Base-by-base conservation (phyloP, 2,888 invertebrate genomes). In the Trichopria drosophilae region DNA sequence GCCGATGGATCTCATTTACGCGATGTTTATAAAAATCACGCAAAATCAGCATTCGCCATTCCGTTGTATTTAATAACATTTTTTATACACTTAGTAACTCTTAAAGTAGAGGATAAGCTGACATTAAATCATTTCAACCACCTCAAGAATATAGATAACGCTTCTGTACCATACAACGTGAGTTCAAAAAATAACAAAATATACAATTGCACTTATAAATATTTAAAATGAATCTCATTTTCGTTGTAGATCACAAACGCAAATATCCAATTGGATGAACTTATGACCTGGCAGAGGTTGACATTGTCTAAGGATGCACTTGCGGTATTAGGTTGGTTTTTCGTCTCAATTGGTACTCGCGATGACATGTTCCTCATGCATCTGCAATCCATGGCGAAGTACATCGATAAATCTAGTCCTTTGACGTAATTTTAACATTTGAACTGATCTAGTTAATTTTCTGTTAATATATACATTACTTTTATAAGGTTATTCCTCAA, bases 41-140 rank as follows among this genome's bases (percentile, higher is more conserved):
- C 62, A 3, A 67, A 57, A 56, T 64, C 71, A 1, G 55, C 65
- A n/a, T 15, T 70, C 19, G 64, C 69, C 0, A 57, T 73, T 50
- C 69, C 69, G 3, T 51, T 75, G n/a, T 75, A 74, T 31, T 28
- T 71, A n/a, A 49, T 55, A 12, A 62, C 67, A 5, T 69, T 73
- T 36, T 66, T 65, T 22, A 54, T 74, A 22, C 73, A 75, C 54
- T 69, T 71, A 53, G 53, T 61, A 2, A 62, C 61, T 7, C 50
- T 58, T 4, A 61, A 62, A 39, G 49, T 62, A 3, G 69, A 73
- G 45, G 64, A 71, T 37, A 68, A 66, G 43, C 42, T 73, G 10
- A 51, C 64, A 2, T 37, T 66, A 24, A 20, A 62, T 3, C 59
- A 63, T 53, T 70, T 71, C 52, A 55, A 59, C 15, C 24, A 23